Base-by-base conservation (phyloP, 2,888 invertebrate genomes). In the Suillia variegata region DNA sequence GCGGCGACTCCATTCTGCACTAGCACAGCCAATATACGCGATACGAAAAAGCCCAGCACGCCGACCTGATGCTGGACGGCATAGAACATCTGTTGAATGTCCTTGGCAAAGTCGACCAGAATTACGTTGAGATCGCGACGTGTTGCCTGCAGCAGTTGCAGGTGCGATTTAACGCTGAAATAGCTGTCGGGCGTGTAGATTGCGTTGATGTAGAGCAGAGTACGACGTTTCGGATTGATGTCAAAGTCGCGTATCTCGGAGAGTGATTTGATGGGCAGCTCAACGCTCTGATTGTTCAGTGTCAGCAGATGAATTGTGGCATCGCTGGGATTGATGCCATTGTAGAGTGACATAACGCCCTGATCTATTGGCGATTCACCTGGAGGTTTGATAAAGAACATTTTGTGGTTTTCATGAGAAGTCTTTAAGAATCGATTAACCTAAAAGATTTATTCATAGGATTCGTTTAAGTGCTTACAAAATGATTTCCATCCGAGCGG, bases 341-440 rank as follows among this genome's bases (percentile, higher is more conserved):
- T 70, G 47, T 69, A 77, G 10, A 80, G 62, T 1, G 74, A 62
- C 70, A 79, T 77, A 8, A 80, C 75, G 18, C 74, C 74, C 67
- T 79, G 79, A 47, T 79, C 76, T 1, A 79, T 76, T 0, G 77
- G 75, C 0, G 80, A 70, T 53, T 76, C 73, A 61, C 79, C 79
- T 79, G 38, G 4, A 60, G 31, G 12, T 1, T n/a, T 15, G 12
- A 15, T 12, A 56, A 24, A 51, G 15, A 22, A 50, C 13, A 38
- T 10, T 26, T 26, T 26, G 26, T 6, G 10, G 10, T 26, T 26
- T 26, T 26, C 26, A n/a, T 1, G 15, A 21, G 8, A 13, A 33
- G 33, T 20, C 1, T 17, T 13, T 20, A 24, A 4, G 21, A 18
- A 4, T 47, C 45, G 45, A 45, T 45, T 6, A 45, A 18, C 20